phyloP scores from a whole-genome alignment of 2,113 vertebrate genomes.

The Procavia capensis region DNA sequence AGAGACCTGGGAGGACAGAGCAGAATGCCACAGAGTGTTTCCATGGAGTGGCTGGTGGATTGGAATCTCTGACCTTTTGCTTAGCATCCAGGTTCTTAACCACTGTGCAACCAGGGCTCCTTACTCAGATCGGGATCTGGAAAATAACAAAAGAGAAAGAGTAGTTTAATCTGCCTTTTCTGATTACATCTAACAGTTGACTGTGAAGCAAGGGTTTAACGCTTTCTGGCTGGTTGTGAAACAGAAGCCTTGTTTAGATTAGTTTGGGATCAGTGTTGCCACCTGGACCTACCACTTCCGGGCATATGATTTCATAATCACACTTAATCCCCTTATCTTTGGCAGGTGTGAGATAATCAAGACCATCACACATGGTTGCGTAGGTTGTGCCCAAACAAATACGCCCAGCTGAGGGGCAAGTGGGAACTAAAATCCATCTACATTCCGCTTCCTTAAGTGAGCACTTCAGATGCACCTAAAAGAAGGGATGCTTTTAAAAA shows the following conservation, averaged over 20 bases:
- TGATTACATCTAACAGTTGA: constrained; percentile 26
- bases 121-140: not conserved
- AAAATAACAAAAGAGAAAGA: constrained; percentile 10
- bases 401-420: not conserved
- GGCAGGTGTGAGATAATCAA: not conserved
- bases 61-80: too few relatives aligned
- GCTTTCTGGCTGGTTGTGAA: constrained; percentile 46
- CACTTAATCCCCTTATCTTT: constrained; percentile 23
- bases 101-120: too few relatives aligned
- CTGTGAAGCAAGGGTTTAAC: constrained; percentile 18
- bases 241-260: constrained; percentile 15
- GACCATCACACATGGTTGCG: not conserved
- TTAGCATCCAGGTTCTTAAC: too few relatives aligned
- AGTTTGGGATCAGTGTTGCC: not conserved
- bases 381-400: not conserved
- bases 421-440: not conserved
- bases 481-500: not conserved
- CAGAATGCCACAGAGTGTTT: too few relatives aligned
- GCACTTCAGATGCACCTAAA: not conserved
- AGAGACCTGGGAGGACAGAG: too few relatives aligned
- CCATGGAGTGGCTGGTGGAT: too few relatives aligned
- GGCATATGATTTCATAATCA: not conserved
- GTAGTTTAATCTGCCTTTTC: not conserved
- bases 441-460: not conserved
- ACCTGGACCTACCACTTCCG: not conserved